A percentile compares a stretch with the other conserved stretches of the same genome.
phyloP scores from a whole-genome alignment of 2,113 vertebrate species.

The Osmerus eperlanus region DNA sequence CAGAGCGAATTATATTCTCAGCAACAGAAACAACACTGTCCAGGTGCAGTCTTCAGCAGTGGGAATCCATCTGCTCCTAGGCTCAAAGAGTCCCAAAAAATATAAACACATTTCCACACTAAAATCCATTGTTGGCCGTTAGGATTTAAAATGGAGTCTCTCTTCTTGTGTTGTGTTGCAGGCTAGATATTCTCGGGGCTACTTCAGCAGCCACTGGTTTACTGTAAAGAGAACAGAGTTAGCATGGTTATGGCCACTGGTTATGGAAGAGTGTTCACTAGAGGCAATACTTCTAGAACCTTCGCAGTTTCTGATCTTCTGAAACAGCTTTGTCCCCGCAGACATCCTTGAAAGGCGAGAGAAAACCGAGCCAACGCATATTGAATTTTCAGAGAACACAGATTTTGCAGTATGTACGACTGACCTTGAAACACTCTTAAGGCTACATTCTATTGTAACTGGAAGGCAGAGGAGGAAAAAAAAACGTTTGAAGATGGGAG shows the following conservation, averaged over 20 bases:
- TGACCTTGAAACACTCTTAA: neutral
- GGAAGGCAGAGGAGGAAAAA: neutral
- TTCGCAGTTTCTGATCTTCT: neutral
- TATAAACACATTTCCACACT: too few species aligned
- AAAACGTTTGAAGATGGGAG: neutral
- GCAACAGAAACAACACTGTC: too few species aligned
- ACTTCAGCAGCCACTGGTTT: slow-evolving; percentile 74
- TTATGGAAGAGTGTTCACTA: neutral
- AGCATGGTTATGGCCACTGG: neutral
- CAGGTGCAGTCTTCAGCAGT: too few species aligned
- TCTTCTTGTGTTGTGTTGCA: neutral
- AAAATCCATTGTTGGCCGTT: too few species aligned
- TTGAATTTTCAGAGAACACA: slow-evolving; percentile 5
- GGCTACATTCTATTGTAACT: neutral
- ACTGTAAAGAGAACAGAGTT: slow-evolving; percentile 42
- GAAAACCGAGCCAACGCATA: neutral
- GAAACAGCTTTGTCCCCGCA: neutral
- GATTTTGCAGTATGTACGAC: neutral
- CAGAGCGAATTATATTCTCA: too few species aligned
- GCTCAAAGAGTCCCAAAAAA: too few species aligned
- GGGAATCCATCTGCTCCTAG: too few species aligned
- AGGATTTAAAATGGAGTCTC: neutral
- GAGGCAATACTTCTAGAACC: slow-evolving; percentile 3
- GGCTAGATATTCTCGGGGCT: slow-evolving; percentile 10
- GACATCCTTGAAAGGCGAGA: neutral